Evolutionary conservation across 2,797 vertebrate genomes (phyloP).

Genomic region (Etheostoma perlongum): DNA sequence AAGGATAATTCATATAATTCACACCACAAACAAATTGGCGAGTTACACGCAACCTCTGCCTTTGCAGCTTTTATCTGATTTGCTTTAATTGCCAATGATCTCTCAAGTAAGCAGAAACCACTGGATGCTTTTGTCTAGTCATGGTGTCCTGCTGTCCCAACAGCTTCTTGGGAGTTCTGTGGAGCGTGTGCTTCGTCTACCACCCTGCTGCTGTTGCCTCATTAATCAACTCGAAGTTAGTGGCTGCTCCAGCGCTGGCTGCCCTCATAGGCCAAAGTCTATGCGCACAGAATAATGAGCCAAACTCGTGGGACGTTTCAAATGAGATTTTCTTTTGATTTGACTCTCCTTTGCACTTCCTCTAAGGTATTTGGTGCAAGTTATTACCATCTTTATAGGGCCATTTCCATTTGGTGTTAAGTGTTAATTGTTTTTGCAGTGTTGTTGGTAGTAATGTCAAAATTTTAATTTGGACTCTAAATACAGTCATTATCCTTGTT

Average conservation of each 20-base stretch:
- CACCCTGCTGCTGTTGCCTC: constrained; percentile 86
- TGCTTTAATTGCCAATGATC: constrained; percentile 64
- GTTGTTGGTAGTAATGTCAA: constrained; percentile 36
- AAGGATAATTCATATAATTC: constrained; percentile 29
- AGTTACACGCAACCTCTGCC: constrained; percentile 26
- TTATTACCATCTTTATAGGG: constrained; percentile 73
- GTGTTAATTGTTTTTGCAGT: constrained; percentile 76
- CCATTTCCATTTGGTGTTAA: constrained; percentile 62
- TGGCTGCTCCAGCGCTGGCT: constrained; percentile 81
- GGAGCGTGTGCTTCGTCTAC: constrained; percentile 80
- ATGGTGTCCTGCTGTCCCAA: constrained; percentile 84
- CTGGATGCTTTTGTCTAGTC: constrained; percentile 65
- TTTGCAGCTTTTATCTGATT: constrained; percentile 63
- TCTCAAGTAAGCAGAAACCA: constrained; percentile 48
- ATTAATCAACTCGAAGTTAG: constrained; percentile 95
- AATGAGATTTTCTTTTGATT: constrained; percentile 88
- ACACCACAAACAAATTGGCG: constrained; percentile 34
- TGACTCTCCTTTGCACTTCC: constrained; percentile 69
- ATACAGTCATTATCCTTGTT: constrained; percentile 51
- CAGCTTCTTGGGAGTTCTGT: constrained; percentile 86
- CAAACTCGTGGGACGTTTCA: constrained; percentile 85
- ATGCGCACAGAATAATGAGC: constrained; percentile 87
- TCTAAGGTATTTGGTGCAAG: constrained; percentile 75
- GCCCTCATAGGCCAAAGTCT: constrained; percentile 84
- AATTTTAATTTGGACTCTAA: constrained; percentile 40